Conservation (phyloP, 2,888 invertebrate species). For the Polyommatus icarus region DNA sequence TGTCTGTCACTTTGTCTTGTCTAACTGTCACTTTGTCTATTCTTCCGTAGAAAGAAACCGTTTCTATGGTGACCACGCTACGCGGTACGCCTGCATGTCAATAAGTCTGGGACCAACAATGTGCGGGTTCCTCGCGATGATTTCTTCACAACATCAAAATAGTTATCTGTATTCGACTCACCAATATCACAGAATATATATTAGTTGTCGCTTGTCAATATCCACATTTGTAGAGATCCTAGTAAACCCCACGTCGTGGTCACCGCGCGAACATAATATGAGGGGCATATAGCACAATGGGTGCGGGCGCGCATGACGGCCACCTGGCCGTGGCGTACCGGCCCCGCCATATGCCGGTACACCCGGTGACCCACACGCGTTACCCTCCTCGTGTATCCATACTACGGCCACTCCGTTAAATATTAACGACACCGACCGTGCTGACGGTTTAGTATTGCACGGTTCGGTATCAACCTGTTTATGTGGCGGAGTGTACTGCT, state of each 20-base stretch:
- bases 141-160: too few relatives aligned
- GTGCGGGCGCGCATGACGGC: constrained; percentile 78
- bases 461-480: constrained; percentile 10
- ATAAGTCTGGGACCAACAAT: too few relatives aligned
- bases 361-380: constrained; percentile 43
- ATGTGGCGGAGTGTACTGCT: not conserved
- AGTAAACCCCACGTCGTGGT: not conserved
- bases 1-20: too few relatives aligned
- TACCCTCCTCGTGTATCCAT: not conserved
- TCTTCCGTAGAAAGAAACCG: too few relatives aligned
- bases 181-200: too few relatives aligned
- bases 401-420: not conserved
- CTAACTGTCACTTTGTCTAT: too few relatives aligned
- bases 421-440: constrained; percentile 14
- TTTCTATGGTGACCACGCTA: too few relatives aligned
- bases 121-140: too few relatives aligned
- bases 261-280: constrained; percentile 43
- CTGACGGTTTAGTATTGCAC: constrained; percentile 17
- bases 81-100: too few relatives aligned
- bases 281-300: constrained; percentile 60
- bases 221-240: not conserved
- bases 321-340: constrained; percentile 76
- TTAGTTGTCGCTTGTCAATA: too few relatives aligned
- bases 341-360: constrained; percentile 71
- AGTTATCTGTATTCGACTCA: too few relatives aligned